Percentiles rank a stretch among this genome's conserved stretches.
Evolutionary conservation across 2,797 vertebrate genomes (phyloP).

Genomic region (Schizopygopsis pylzovi): DNA sequence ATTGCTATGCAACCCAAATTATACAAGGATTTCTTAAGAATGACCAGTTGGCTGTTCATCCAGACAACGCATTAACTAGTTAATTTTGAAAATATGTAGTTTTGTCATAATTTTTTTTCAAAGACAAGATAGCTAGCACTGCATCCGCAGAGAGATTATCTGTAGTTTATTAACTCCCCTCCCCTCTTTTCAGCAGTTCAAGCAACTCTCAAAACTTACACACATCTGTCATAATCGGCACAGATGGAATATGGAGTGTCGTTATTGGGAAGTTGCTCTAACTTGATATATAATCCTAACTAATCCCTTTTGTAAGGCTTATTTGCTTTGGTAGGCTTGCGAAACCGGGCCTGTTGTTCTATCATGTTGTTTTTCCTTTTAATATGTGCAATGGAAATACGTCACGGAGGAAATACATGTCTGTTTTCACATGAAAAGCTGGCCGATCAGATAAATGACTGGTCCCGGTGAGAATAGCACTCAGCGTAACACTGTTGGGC

Average conservation of each 20-base stretch:
- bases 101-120: background rate
- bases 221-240: slow-evolving; percentile 64
- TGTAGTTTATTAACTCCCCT: background rate
- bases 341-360: slow-evolving; percentile 5
- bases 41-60: background rate
- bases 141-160: background rate
- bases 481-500: background rate
- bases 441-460: slow-evolving; percentile 30
- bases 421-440: slow-evolving; percentile 37
- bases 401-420: slow-evolving; percentile 32
- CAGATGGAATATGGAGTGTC: slow-evolving; percentile 78
- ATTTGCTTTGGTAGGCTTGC: slow-evolving; percentile 20
- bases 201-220: background rate
- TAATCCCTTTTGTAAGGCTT: slow-evolving; percentile 66
- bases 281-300: slow-evolving; percentile 74
- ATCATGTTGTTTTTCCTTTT: slow-evolving; percentile 24
- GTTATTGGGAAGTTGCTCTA: slow-evolving; percentile 77
- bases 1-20: background rate
- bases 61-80: background rate
- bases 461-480: slow-evolving; percentile 13
- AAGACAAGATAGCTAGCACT: background rate
- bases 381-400: slow-evolving; percentile 10
- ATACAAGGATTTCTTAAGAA: background rate
- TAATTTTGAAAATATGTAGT: background rate
- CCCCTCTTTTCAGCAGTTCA: background rate